These are phyloP conservation scores for Sebastolobus altivelis DNA, from an alignment of 2,797 vertebrate genomes.

Conservation along the genomic window DNA sequence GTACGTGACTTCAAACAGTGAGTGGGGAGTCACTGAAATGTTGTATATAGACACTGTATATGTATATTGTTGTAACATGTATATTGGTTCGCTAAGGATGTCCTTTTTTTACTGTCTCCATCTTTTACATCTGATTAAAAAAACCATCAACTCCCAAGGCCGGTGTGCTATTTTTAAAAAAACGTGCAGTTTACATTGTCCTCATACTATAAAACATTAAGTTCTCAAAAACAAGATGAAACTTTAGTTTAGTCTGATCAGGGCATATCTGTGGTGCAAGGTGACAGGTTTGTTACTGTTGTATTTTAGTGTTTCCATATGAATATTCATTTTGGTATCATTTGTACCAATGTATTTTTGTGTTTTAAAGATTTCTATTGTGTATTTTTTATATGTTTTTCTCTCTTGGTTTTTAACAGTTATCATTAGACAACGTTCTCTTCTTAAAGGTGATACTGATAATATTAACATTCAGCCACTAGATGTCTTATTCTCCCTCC, in stretches of 20 bases:
- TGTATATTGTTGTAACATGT: slow-evolving; percentile 78
- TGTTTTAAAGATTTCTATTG: background rate
- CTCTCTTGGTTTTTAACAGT: background rate
- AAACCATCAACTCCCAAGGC: slow-evolving; percentile 60
- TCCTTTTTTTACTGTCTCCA: slow-evolving; percentile 79
- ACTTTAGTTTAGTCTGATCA: background rate
- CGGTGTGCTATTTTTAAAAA: slow-evolving; percentile 1
- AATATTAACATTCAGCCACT: no score
- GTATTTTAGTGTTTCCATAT: background rate
- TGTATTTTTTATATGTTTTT: background rate
- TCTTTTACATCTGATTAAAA: slow-evolving; percentile 83
- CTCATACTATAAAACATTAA: background rate
- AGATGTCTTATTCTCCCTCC: no score
- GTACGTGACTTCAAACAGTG: slow-evolving; percentile 44
- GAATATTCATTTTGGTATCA: background rate
- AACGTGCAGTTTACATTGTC: background rate
- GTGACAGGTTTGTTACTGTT: background rate
- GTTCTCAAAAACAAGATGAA: background rate
- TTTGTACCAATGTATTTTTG: background rate
- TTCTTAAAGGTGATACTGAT: no score
- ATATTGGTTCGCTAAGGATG: slow-evolving; percentile 75
- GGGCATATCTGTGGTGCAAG: background rate
- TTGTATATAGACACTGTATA: slow-evolving; percentile 72
- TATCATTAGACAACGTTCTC: background rate
- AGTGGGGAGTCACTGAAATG: slow-evolving; percentile 46